Evolutionary conservation across 2,797 vertebrate species (phyloP).

Genomic region (Scolopax bukidnonensis): DNA sequence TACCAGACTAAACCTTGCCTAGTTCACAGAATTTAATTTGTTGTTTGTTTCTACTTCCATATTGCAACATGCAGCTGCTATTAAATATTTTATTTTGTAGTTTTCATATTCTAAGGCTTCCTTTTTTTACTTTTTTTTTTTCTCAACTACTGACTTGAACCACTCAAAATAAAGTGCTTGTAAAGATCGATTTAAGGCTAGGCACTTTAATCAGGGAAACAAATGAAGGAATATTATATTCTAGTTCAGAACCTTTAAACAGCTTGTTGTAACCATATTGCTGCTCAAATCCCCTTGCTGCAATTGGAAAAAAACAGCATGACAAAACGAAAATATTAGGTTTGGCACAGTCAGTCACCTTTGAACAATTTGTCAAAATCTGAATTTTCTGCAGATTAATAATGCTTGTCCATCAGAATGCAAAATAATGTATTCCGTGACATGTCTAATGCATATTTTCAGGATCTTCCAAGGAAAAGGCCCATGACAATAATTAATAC

Average conservation of each 20-base stretch:
- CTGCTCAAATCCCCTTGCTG: not conserved
- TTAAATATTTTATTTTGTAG: conserved; percentile 21
- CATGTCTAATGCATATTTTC: conserved; percentile 63
- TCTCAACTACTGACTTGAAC: not conserved
- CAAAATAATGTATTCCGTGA: conserved; percentile 33
- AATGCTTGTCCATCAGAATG: conserved; percentile 29
- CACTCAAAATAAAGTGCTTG: conserved; percentile 6
- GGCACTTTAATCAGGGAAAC: not conserved
- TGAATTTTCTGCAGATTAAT: conserved; percentile 32
- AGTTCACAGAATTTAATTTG: not conserved
- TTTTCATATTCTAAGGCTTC: not conserved
- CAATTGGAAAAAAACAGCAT: not conserved
- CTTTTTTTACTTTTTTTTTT: not conserved
- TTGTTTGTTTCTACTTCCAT: not conserved
- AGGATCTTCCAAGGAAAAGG: conserved; percentile 64
- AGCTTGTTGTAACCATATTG: not conserved
- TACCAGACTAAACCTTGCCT: not conserved
- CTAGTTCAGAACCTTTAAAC: conserved; percentile 18
- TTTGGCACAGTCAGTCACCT: not conserved
- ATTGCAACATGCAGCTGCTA: not conserved
- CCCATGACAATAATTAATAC: conserved; percentile 76
- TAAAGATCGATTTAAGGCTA: not conserved
- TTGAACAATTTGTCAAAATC: conserved; percentile 1
- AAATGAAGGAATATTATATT: not conserved
- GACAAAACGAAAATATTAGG: not conserved